These are phyloP conservation scores for Epicauta chinensis DNA, from an alignment of 1,140 invertebrate species.

Conservation along the genomic window DNA sequence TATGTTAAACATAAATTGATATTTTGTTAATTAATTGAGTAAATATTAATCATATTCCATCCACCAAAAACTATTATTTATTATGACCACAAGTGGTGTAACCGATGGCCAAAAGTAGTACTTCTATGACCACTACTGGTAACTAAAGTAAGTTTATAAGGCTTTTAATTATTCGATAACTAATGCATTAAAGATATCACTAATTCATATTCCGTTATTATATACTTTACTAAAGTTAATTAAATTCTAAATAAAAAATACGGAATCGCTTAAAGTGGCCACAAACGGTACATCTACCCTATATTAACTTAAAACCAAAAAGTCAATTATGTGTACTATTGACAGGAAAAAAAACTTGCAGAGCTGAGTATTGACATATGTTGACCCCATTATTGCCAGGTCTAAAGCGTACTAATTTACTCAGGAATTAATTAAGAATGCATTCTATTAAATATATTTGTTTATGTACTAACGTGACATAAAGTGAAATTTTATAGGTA, in stretches of 20 bases:
- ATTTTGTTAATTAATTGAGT: conserved; percentile 5
- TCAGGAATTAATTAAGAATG: too few species aligned
- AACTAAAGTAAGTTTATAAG: not conserved
- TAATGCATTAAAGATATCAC: not conserved
- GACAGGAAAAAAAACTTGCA: too few species aligned
- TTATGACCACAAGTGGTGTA: conserved; percentile 1
- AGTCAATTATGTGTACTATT: too few species aligned
- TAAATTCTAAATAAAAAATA: not conserved
- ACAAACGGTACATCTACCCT: conserved; percentile 18
- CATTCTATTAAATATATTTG: too few species aligned
- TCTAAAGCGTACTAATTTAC: too few species aligned
- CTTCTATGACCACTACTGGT: conserved; percentile 1
- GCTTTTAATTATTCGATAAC: not conserved
- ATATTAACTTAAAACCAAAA: too few species aligned
- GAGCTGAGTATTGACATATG: too few species aligned
- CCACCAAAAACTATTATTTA: not conserved
- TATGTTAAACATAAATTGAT: not conserved
- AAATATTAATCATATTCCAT: not conserved
- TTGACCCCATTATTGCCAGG: too few species aligned
- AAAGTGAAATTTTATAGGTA: too few species aligned
- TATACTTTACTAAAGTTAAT: not conserved
- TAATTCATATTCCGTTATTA: not conserved
- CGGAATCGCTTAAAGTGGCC: conserved; percentile 2
- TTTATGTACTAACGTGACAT: too few species aligned
- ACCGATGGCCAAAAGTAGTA: not conserved